These are phyloP conservation scores for Aricia agestis DNA, from an alignment of 1,140 invertebrate genomes.

Conservation along the genomic window DNA sequence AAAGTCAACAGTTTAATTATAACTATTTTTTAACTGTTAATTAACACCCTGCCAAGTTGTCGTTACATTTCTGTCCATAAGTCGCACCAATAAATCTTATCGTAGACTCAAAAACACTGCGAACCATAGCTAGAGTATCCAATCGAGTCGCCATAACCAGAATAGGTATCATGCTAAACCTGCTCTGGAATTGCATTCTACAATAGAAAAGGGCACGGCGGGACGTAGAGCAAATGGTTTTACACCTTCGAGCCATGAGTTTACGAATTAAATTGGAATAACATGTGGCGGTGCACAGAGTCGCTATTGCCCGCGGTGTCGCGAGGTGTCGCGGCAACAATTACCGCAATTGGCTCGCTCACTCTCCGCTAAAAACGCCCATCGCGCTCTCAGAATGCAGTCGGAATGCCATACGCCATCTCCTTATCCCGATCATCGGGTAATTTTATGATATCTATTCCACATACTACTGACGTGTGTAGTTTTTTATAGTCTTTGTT, in stretches of 20 bases:
- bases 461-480: background rate
- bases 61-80: background rate
- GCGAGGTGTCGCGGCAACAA: slow-evolving; percentile 62
- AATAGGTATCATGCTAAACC: slow-evolving; percentile 62
- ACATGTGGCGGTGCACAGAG: slow-evolving; percentile 21
- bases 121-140: background rate
- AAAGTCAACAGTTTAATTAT: too few relatives aligned
- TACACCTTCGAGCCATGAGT: slow-evolving; percentile 15
- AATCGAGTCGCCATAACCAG: slow-evolving; percentile 41
- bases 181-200: slow-evolving; percentile 46
- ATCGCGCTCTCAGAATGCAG: slow-evolving; percentile 36
- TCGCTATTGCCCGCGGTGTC: slow-evolving; percentile 29
- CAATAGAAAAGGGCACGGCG: background rate
- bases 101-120: background rate
- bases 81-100: background rate
- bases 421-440: background rate
- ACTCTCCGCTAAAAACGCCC: slow-evolving; percentile 64
- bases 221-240: background rate
- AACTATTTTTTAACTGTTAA: background rate
- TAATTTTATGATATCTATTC: slow-evolving; percentile 4
- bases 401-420: slow-evolving; percentile 12
- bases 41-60: background rate
- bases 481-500: background rate
- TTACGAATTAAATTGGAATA: slow-evolving; percentile 27
- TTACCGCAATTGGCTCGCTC: slow-evolving; percentile 71